Evolutionary conservation across 2,888 invertebrate genomes (phyloP).

Genomic region (Tachina lurida): DNA sequence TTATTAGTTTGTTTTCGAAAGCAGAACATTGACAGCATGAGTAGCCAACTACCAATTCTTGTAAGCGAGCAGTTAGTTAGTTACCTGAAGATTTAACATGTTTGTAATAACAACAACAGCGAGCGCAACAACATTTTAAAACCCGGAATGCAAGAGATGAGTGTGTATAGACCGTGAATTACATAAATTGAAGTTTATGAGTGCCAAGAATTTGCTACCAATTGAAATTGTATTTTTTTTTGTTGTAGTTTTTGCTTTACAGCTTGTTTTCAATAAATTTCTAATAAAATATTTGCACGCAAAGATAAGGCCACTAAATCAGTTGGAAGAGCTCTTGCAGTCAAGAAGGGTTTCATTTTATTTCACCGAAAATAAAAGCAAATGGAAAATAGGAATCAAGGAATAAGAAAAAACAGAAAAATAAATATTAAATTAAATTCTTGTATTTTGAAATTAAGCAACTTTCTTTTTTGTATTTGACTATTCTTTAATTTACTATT

Average conservation of each 20-base stretch:
- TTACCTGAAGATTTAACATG: slow-evolving; percentile 53
- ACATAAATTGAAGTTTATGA: slow-evolving; percentile 73
- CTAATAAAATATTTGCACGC: slow-evolving; percentile 80
- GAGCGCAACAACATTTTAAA: neutral
- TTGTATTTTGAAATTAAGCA: no score
- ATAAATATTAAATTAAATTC: no score
- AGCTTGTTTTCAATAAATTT: slow-evolving; percentile 72
- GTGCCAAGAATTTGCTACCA: slow-evolving; percentile 75
- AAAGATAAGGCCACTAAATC: slow-evolving; percentile 59
- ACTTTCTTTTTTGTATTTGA: no score
- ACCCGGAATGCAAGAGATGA: slow-evolving; percentile 17
- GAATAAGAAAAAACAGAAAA: neutral
- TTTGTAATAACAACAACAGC: slow-evolving; percentile 16
- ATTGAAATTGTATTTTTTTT: slow-evolving; percentile 74
- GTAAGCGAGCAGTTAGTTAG: slow-evolving; percentile 42
- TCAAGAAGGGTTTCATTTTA: slow-evolving; percentile 17
- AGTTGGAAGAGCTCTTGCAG: neutral
- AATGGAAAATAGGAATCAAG: neutral
- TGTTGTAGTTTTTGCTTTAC: slow-evolving; percentile 1
- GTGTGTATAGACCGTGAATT: slow-evolving; percentile 58
- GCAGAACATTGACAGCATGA: slow-evolving; percentile 62
- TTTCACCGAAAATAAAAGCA: neutral
- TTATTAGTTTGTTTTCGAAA: slow-evolving; percentile 61
- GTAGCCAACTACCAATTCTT: slow-evolving; percentile 57
- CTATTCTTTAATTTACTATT: no score